These are phyloP conservation scores for Podarcis muralis DNA, from an alignment of 2,113 vertebrate species.

Conservation along the genomic window DNA sequence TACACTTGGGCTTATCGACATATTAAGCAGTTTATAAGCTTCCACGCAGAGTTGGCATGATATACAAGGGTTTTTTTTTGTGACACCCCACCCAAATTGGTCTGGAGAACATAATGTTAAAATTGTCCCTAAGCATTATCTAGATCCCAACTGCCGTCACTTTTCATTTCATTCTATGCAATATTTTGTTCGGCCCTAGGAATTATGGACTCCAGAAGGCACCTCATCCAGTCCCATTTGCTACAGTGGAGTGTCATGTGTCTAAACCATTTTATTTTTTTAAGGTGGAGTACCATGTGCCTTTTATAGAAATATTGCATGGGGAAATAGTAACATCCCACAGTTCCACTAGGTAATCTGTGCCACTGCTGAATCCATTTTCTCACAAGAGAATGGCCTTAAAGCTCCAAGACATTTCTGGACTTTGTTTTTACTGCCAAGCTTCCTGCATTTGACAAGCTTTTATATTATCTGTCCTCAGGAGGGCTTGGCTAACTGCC, in stretches of 20 bases:
- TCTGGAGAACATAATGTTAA: neutral
- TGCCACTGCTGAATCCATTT: neutral
- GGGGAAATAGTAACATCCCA: neutral
- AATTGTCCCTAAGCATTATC: neutral
- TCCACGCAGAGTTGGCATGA: neutral
- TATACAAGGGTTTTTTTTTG: neutral
- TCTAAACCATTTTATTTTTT: too few relatives aligned
- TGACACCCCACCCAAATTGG: too few relatives aligned
- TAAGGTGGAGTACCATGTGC: too few relatives aligned
- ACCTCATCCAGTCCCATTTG: neutral
- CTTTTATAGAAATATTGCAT: neutral
- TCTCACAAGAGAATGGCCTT: neutral
- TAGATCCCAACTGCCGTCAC: neutral
- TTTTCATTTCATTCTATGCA: neutral
- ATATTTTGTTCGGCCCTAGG: neutral
- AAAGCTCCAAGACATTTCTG: neutral
- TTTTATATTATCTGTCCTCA: constrained; percentile 16
- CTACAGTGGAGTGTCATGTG: too few relatives aligned
- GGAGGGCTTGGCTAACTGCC: neutral
- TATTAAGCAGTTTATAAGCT: neutral
- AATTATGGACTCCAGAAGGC: neutral
- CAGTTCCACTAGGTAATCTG: neutral
- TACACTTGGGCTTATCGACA: neutral
- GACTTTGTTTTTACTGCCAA: neutral
- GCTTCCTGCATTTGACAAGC: neutral